Conservation (phyloP, 2,888 invertebrate species). For the Pristionchus maxplancki region DNA sequence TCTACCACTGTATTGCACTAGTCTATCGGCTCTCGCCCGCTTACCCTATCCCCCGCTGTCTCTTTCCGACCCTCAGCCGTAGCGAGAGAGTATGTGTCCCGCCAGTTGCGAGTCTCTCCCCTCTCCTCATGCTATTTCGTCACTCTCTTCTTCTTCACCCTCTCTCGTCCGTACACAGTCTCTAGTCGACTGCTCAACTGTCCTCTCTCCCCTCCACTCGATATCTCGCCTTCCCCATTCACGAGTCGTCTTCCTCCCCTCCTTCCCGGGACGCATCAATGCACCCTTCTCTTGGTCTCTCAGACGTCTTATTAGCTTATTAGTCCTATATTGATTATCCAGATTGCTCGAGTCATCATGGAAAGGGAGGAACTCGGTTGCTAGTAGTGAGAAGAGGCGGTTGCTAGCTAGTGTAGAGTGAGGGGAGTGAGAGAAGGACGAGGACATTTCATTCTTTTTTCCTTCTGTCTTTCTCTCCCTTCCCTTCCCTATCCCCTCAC, state of each 20-base stretch:
- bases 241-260: conserved; percentile 37
- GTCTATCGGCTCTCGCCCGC: not conserved
- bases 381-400: not conserved
- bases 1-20: conserved; percentile 19
- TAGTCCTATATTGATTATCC: not conserved
- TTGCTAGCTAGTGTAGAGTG: conserved; percentile 30
- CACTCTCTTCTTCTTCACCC: not conserved
- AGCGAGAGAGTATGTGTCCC: conserved; percentile 8
- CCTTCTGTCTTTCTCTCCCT: conserved; percentile 35
- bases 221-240: conserved; percentile 25
- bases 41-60: conserved; percentile 11
- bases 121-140: not conserved
- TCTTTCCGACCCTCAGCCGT: conserved; percentile 16
- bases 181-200: conserved; percentile 1
- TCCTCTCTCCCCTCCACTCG: conserved; percentile 19
- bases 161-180: not conserved
- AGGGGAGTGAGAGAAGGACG: not conserved
- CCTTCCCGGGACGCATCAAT: conserved; percentile 35
- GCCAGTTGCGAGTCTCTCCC: conserved; percentile 8
- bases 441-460: conserved; percentile 36
- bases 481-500: not conserved
- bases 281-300: not conserved
- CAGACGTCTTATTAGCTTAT: not conserved
- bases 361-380: not conserved
- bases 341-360: not conserved